These are phyloP conservation scores for Acipenser ruthenus DNA, from an alignment of 2,797 vertebrate species.

Conservation along the genomic window DNA sequence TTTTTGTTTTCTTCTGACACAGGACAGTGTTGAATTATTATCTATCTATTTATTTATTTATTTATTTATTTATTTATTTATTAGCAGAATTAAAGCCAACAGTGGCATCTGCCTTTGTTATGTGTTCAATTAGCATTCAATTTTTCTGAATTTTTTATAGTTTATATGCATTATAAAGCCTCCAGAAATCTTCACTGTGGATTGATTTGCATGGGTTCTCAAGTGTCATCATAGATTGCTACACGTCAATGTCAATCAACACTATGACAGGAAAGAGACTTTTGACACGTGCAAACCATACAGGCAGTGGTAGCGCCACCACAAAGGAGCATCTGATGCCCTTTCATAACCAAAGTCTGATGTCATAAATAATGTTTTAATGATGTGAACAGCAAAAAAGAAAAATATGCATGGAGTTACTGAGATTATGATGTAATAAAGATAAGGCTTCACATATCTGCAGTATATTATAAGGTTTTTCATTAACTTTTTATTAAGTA, in stretches of 20 bases:
- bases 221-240: constrained; percentile 3
- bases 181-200: neutral
- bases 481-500: too few relatives aligned
- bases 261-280: neutral
- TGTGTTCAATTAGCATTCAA: neutral
- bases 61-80: neutral
- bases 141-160: neutral
- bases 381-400: too few relatives aligned
- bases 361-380: too few relatives aligned
- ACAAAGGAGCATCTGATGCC: too few relatives aligned
- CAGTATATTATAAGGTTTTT: too few relatives aligned
- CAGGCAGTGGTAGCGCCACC: too few relatives aligned
- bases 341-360: too few relatives aligned
- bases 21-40: neutral
- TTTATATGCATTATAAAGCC: neutral
- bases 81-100: neutral
- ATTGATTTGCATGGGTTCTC: neutral
- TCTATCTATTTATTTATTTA: neutral
- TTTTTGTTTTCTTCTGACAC: too few relatives aligned
- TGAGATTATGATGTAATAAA: too few relatives aligned
- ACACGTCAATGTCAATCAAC: neutral
- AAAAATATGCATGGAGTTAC: too few relatives aligned
- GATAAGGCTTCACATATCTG: too few relatives aligned
- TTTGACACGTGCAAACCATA: too few relatives aligned
- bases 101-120: neutral